Conservation (phyloP, 2,797 vertebrate genomes). For the Ceryle rudis region DNA sequence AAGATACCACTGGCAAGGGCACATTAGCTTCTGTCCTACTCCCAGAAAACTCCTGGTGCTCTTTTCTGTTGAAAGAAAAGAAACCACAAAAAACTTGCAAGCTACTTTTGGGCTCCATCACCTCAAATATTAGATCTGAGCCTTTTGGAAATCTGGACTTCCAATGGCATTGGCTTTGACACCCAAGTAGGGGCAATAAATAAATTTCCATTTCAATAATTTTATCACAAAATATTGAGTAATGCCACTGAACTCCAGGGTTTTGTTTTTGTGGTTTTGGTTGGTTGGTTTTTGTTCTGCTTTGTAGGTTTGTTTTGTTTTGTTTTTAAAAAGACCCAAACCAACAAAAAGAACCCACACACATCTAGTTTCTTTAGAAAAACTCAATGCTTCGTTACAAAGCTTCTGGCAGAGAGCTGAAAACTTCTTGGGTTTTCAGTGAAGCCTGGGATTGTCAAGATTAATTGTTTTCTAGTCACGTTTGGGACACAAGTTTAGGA, state of each 20-base stretch:
- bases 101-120: background rate
- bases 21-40: background rate
- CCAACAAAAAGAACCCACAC: background rate
- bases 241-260: background rate
- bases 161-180: background rate
- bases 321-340: background rate
- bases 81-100: background rate
- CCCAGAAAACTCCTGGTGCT: background rate
- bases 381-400: background rate
- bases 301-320: no score
- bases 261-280: background rate
- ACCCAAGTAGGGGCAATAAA: background rate
- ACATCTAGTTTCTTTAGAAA: conserved; percentile 35
- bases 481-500: conserved; percentile 1
- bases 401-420: conserved; percentile 15
- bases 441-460: conserved; percentile 26
- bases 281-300: no score
- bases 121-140: background rate
- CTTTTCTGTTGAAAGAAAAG: background rate
- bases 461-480: conserved; percentile 29
- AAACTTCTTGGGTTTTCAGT: conserved; percentile 33
- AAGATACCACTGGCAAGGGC: background rate
- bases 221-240: conserved; percentile 6
- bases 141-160: background rate
- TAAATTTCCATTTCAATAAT: conserved; percentile 2